Base-by-base conservation (phyloP, 2,888 invertebrate genomes). In the Caenorhabditis afra region DNA sequence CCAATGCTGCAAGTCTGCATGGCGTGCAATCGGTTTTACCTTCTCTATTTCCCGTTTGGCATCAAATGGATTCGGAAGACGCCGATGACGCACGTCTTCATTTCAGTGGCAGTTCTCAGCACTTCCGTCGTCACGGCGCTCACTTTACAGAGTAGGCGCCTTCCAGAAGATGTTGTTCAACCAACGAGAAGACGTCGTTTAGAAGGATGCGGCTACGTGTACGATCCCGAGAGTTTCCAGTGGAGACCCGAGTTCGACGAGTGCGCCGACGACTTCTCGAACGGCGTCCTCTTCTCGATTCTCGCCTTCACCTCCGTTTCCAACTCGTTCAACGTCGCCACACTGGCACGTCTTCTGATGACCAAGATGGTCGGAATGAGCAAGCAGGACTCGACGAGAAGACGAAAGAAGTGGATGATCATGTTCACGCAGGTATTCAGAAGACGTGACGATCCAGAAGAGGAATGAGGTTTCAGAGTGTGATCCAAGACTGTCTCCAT, bases 41-140 rank as follows among this genome's bases (percentile, higher is more conserved):
- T 67, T 4, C 22, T 76, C 4, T 76, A 76, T 44, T 76, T 76
- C 50, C 76, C 76, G 16, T 68, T 76, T n/a, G 64, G 68, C 0
- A 45, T 64, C 14, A 76, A 68, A 52, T 10, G 47, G 18, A 35
- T 67, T 0, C 23, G 55, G 23, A 35, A 18, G 39, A 3, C 62
- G 7, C 76, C 67, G 1, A 20, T 58, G 41, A 68, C 68, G 4
- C 7, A 22, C 20, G 57, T 57, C 20, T 22, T 37, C 3, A 35
- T 55, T 8, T 45, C 45, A 7, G 18, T 65, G 1, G 10, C 39
- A 12, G 10, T 18, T 12, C 52, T 52, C 29, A 29, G 29, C 29
- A 29, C 29, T n/a, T 52, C 64, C 22, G 7, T 22, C 10, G 12
- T 71, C 8, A 16, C 65, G 0, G 47, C 16, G 3, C 37, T 58